Percentiles rank a stretch among this genome's conserved stretches.
These are phyloP conservation scores for Sceloporus undulatus DNA, from an alignment of 2,113 vertebrate species.

Conservation along the genomic window DNA sequence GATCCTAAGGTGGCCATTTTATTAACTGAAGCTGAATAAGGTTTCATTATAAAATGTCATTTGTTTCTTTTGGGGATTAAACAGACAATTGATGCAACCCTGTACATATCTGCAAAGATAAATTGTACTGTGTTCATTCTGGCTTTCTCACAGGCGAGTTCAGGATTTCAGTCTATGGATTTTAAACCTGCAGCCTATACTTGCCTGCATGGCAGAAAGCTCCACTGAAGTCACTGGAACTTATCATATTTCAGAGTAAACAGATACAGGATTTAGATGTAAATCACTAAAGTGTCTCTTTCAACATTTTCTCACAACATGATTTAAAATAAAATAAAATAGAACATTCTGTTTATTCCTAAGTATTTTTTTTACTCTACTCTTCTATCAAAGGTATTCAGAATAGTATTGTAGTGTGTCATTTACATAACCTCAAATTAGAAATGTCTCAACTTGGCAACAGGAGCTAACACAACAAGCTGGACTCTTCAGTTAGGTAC, in stretches of 20 bases:
- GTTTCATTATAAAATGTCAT: background rate
- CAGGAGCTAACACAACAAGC: background rate
- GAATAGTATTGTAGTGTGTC: background rate
- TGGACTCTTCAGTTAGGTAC: background rate
- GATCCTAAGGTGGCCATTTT: background rate
- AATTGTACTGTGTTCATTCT: background rate
- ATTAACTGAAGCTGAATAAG: background rate
- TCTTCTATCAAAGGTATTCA: background rate
- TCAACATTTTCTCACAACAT: background rate
- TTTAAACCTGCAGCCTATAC: background rate
- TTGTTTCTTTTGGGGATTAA: background rate
- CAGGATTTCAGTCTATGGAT: background rate
- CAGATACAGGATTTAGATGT: background rate
- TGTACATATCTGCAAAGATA: background rate
- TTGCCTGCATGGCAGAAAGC: background rate
- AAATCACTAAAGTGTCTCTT: background rate
- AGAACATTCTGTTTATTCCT: background rate
- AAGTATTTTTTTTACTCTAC: background rate
- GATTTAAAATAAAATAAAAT: background rate
- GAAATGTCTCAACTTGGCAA: slow-evolving; percentile 4
- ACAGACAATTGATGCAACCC: background rate
- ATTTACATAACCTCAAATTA: slow-evolving; percentile 1
- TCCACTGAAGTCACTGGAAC: background rate
- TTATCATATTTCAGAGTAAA: background rate
- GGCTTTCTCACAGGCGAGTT: background rate